A percentile compares a stretch with the other conserved stretches of the same genome.
Conservation (phyloP, 2,797 vertebrate genomes). For the Pantherophis alleghaniensis region DNA sequence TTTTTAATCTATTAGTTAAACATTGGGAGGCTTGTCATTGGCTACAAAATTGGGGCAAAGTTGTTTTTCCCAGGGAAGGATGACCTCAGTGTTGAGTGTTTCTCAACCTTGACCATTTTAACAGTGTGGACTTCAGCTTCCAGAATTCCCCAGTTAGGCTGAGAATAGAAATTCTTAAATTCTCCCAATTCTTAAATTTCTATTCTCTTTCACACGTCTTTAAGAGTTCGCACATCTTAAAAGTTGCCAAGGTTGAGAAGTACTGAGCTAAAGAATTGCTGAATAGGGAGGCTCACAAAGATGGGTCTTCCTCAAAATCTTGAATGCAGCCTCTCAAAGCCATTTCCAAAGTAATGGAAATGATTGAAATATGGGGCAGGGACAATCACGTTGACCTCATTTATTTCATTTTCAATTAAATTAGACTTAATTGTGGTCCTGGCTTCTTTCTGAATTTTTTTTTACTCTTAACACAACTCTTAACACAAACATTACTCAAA, state of each 20-base stretch:
- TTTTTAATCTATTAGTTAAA: neutral
- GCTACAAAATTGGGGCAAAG: neutral
- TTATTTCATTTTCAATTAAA: neutral
- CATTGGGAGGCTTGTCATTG: neutral
- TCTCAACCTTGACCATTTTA: neutral
- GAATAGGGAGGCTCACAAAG: neutral
- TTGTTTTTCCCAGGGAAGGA: neutral
- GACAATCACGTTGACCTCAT: neutral
- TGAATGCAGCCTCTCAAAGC: neutral
- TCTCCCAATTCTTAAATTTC: no score
- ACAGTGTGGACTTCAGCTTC: neutral
- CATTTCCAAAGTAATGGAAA: neutral
- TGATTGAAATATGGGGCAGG: neutral
- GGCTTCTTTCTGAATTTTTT: neutral
- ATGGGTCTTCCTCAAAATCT: neutral
- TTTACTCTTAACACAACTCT: neutral
- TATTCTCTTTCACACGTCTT: no score
- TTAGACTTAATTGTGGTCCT: neutral
- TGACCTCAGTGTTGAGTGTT: neutral
- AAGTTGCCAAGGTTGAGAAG: neutral
- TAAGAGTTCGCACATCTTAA: neutral
- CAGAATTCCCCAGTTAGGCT: neutral
- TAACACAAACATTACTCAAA: neutral
- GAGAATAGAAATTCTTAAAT: neutral
- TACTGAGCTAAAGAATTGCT: neutral